Percentiles rank a stretch among this genome's conserved stretches.
Conservation (phyloP, 2,888 invertebrate genomes). For the Drosophila demipolita region DNA sequence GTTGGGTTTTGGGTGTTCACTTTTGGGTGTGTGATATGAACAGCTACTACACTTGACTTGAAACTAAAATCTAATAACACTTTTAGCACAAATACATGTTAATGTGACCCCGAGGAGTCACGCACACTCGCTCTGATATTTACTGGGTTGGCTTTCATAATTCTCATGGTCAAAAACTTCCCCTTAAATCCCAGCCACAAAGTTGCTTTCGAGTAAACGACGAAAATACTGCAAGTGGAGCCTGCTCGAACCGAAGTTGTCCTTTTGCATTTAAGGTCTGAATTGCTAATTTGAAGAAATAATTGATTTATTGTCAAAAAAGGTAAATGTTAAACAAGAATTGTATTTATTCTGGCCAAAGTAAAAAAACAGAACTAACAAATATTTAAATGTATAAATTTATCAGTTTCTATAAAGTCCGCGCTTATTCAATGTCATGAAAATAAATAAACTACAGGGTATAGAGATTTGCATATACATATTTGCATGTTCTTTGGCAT, state of each 20-base stretch:
- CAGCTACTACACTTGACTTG: conserved; percentile 72
- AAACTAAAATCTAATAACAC: conserved; percentile 82
- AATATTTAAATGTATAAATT: neutral
- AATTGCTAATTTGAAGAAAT: neutral
- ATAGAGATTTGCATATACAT: neutral
- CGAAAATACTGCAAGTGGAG: too few relatives aligned
- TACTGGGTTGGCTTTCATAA: conserved; percentile 58
- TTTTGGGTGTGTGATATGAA: conserved; percentile 7
- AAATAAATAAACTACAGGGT: neutral
- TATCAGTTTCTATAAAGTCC: neutral
- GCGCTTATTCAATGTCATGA: too few relatives aligned
- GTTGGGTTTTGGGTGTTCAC: conserved; percentile 2
- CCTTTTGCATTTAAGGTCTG: neutral
- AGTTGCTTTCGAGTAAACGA: conserved; percentile 49
- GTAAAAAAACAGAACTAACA: neutral
- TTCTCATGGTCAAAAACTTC: conserved; percentile 49
- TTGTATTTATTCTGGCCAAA: neutral
- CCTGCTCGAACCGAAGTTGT: too few relatives aligned
- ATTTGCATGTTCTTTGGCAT: neutral
- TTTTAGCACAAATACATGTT: conserved; percentile 82
- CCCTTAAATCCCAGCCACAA: conserved; percentile 56
- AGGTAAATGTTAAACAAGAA: neutral
- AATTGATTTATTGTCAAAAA: neutral
- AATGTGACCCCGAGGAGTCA: conserved; percentile 77
- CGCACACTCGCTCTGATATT: conserved; percentile 48